Conservation (phyloP, 2,888 invertebrate species). For the Eilema griseolum region DNA sequence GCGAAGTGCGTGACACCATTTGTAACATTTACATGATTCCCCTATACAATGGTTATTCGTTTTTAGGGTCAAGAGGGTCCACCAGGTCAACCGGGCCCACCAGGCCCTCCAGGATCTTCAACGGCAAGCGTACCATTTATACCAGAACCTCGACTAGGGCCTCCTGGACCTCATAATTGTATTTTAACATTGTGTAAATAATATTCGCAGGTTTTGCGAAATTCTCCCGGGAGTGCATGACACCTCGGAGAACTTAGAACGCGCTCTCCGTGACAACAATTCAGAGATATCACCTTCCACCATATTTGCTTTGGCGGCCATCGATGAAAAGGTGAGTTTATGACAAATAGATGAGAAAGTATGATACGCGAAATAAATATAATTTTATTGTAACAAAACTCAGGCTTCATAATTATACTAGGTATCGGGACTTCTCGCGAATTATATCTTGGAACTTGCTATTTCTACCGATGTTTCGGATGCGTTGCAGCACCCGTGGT, state of each 20-base stretch:
- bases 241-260: slow-evolving; percentile 92
- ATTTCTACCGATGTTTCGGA: no score
- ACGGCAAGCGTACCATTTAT: slow-evolving; percentile 61
- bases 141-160: slow-evolving; percentile 73
- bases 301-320: slow-evolving; percentile 96
- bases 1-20: no score
- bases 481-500: no score
- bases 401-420: no score
- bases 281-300: slow-evolving; percentile 97
- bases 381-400: no score
- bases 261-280: slow-evolving; percentile 91
- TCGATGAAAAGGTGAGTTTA: slow-evolving; percentile 91
- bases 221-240: slow-evolving; percentile 93
- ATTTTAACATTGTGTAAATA: not conserved
- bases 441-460: no score
- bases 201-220: slow-evolving; percentile 89
- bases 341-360: no score
- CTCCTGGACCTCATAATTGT: slow-evolving; percentile 66
- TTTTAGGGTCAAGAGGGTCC: slow-evolving; percentile 78
- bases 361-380: no score
- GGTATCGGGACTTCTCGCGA: no score
- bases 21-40: no score
- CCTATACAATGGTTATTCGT: not conserved
- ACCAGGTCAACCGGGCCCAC: slow-evolving; percentile 68
- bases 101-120: slow-evolving; percentile 72